Evolutionary conservation across 1,140 invertebrate species (phyloP).

Genomic region (Stegodyphus mimosarum): DNA sequence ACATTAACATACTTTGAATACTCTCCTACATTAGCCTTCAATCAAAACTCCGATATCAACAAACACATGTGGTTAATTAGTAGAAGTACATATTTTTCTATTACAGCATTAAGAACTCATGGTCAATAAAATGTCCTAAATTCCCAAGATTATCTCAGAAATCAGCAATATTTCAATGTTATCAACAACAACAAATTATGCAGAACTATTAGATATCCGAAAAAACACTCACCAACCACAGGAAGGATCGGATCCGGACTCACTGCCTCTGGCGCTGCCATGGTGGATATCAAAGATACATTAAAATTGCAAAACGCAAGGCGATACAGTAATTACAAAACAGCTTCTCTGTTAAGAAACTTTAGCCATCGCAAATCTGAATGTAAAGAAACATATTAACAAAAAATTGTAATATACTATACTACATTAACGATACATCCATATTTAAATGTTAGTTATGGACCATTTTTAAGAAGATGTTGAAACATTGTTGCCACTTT

Average conservation of each 20-base stretch:
- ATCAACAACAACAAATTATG: too few species aligned
- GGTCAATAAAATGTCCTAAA: too few species aligned
- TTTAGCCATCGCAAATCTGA: not conserved
- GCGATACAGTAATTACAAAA: not conserved
- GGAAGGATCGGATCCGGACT: constrained; percentile 42
- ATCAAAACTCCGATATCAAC: too few species aligned
- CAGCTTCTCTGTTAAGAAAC: not conserved
- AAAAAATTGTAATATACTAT: not conserved
- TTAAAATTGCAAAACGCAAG: not conserved
- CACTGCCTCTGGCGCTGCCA: constrained; percentile 41
- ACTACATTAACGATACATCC: constrained; percentile 30
- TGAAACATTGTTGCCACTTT: constrained; percentile 23
- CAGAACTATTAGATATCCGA: too few species aligned
- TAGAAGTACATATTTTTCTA: too few species aligned
- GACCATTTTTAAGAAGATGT: constrained; percentile 28
- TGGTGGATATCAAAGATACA: constrained; percentile 16
- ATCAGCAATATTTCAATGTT: too few species aligned
- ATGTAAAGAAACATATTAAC: not conserved
- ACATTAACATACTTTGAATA: too few species aligned
- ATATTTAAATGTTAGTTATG: constrained; percentile 34
- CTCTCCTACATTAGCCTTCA: too few species aligned
- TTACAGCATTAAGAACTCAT: too few species aligned
- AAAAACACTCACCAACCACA: constrained; percentile 34
- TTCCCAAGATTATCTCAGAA: too few species aligned
- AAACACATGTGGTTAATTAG: too few species aligned